Base-by-base conservation (phyloP, 30 jellyfish, hydroid and myxozoan genomes). In the Euphysa ruthae region DNA sequence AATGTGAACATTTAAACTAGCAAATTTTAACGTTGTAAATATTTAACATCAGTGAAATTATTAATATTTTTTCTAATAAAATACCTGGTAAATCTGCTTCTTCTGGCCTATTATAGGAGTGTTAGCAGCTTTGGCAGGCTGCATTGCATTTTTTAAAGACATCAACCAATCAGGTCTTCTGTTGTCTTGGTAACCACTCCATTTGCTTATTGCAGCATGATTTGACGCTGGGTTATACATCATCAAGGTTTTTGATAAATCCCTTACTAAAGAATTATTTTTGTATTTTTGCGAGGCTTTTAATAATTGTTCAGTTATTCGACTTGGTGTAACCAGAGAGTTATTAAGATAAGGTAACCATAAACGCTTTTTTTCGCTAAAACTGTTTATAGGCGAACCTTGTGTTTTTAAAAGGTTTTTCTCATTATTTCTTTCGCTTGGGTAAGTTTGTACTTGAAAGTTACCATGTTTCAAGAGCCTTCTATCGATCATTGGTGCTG, bases 151-250 rank as follows among this genome's bases (percentile, higher is more conserved):
- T 1, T 63, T 63, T 6, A 63, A 35, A 0, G 46, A 30, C 0
- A 63, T 43, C 26, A 63, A 18, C 77, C 77, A 63, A 5, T 28
- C 26, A 22, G 77, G 77, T 1, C 64, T 24, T 2, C 44, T 24
- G 31, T 49, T 32, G 24, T 63, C 77, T 63, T 63, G 35, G 71
- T 63, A 63, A 34, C 70, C 77, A 12, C 57, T 63, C 77, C 77
- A 63, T 21, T 63, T 35, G 44, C 24, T 56, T 8, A 44, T 56
- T 5, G 29, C 69, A n/a, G n/a, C n/a, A n/a, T n/a, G n/a, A n/a
- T n/a, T n/a, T n/a, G n/a, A n/a, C n/a, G n/a, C n/a, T n/a, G n/a
- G n/a, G n/a, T n/a, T n/a, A n/a, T n/a, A n/a, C 60, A 46, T 46
- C 2, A 29, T 25, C 18, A n/a, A 46, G 12, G 52, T 8, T 46